phyloP scores from a whole-genome alignment of 2,797 vertebrate species.

The Lacerta bilineata region DNA sequence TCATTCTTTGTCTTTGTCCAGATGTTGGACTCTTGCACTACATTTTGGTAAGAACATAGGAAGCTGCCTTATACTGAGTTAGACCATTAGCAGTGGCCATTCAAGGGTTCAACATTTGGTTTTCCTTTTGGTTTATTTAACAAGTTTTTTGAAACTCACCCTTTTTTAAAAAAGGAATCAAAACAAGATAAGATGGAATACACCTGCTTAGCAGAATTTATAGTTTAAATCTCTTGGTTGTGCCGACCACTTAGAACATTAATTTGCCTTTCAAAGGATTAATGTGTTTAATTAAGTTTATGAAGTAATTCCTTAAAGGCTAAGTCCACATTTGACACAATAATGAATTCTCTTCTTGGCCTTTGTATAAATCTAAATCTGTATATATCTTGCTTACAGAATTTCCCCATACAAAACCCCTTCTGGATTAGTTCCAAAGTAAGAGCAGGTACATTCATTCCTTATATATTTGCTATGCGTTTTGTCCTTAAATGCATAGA shows the following conservation, averaged over 20 bases:
- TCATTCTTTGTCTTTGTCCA: neutral
- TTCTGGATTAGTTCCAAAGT: slow-evolving; percentile 39
- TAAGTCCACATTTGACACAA: slow-evolving; percentile 55
- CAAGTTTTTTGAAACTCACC: slow-evolving; percentile 13
- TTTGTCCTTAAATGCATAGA: slow-evolving; percentile 1
- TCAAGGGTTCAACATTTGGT: neutral
- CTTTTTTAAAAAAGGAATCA: slow-evolving; percentile 39
- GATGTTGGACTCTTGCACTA: neutral
- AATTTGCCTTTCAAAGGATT: slow-evolving; percentile 74
- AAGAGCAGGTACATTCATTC: slow-evolving; percentile 14
- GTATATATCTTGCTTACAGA: slow-evolving; percentile 5
- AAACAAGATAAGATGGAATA: slow-evolving; percentile 58
- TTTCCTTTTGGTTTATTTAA: slow-evolving; percentile 3
- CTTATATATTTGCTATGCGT: slow-evolving; percentile 35
- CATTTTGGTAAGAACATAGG: neutral
- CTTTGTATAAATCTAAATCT: slow-evolving; percentile 51
- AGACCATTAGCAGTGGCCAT: too few relatives aligned
- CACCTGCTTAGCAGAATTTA: slow-evolving; percentile 61
- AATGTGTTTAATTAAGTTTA: slow-evolving; percentile 74
- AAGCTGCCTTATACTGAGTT: too few relatives aligned
- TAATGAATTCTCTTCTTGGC: slow-evolving; percentile 58
- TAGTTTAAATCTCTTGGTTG: slow-evolving; percentile 61
- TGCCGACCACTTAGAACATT: slow-evolving; percentile 64
- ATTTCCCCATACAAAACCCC: slow-evolving; percentile 43
- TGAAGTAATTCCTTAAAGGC: slow-evolving; percentile 67